phyloP scores from a whole-genome alignment of 2,797 vertebrate genomes.

The Fistularia tabacaria region DNA sequence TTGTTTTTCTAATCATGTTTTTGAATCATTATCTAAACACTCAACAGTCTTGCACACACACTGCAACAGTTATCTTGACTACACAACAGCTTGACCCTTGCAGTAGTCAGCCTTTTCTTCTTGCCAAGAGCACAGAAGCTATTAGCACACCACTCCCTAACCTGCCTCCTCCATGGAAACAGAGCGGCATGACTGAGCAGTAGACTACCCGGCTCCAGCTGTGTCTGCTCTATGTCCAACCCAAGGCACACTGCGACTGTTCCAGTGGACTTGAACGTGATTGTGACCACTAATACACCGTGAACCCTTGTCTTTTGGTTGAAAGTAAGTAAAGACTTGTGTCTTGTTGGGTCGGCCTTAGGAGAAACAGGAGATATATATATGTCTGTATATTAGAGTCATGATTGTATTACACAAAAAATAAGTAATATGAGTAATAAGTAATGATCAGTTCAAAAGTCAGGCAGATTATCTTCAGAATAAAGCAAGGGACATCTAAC shows the following conservation, averaged over 20 bases:
- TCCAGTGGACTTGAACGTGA: background rate
- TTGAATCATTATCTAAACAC: conserved; percentile 14
- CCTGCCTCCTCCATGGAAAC: conserved; percentile 30
- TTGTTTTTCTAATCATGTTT: background rate
- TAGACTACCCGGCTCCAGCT: conserved; percentile 21
- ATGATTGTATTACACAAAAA: background rate
- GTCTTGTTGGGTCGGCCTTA: background rate
- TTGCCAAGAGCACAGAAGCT: conserved; percentile 36
- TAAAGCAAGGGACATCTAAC: too few species aligned
- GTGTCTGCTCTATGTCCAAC: conserved; percentile 14
- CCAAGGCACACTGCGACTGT: background rate
- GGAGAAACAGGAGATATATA: background rate
- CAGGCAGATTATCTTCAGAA: too few species aligned
- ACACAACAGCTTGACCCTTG: conserved; percentile 34
- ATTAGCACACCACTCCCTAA: conserved; percentile 45
- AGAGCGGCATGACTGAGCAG: conserved; percentile 46
- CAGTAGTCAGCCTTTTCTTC: conserved; percentile 49
- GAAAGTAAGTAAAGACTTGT: background rate
- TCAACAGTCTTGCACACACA: background rate
- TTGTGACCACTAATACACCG: background rate
- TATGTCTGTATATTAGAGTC: background rate
- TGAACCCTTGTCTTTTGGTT: background rate
- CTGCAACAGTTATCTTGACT: conserved; percentile 31
- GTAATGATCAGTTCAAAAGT: background rate
- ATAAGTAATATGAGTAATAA: too few species aligned